These are phyloP conservation scores for Lasioglossum oenotherae DNA, from an alignment of 2,888 invertebrate genomes.

Conservation along the genomic window DNA sequence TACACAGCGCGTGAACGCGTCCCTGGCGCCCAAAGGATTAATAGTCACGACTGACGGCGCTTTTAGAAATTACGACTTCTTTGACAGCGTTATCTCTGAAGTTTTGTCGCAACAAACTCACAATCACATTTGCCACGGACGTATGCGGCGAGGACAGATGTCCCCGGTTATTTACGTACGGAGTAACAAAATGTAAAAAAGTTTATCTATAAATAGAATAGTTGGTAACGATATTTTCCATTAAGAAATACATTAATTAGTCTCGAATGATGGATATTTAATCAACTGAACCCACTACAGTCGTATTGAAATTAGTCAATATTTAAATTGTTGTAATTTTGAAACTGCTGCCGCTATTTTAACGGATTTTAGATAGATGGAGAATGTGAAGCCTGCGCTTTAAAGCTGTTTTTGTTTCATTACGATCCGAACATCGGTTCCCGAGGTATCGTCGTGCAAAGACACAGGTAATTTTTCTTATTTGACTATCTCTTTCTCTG, in stretches of 20 bases:
- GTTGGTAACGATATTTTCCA: neutral
- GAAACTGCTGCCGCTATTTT: neutral
- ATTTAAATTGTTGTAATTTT: neutral
- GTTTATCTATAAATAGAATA: neutral
- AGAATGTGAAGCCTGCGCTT: neutral
- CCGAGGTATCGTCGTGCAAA: neutral
- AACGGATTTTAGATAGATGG: rapidly evolving
- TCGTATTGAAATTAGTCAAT: neutral
- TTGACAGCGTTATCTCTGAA: neutral
- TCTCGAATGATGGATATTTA: neutral
- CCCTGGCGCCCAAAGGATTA: neutral
- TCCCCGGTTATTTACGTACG: too few species aligned
- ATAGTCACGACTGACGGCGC: neutral
- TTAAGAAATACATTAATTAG: neutral
- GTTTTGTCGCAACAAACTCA: neutral
- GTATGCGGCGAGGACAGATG: neutral
- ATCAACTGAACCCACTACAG: neutral
- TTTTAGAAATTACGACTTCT: neutral
- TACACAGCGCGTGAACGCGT: neutral
- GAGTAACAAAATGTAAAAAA: neutral
- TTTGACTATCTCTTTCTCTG: neutral
- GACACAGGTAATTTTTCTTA: neutral
- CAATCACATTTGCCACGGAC: neutral
- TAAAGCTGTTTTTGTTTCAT: neutral
- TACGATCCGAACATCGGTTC: neutral